These are phyloP conservation scores for Onychostruthus taczanowskii DNA, from an alignment of 2,113 vertebrate genomes.

Conservation along the genomic window DNA sequence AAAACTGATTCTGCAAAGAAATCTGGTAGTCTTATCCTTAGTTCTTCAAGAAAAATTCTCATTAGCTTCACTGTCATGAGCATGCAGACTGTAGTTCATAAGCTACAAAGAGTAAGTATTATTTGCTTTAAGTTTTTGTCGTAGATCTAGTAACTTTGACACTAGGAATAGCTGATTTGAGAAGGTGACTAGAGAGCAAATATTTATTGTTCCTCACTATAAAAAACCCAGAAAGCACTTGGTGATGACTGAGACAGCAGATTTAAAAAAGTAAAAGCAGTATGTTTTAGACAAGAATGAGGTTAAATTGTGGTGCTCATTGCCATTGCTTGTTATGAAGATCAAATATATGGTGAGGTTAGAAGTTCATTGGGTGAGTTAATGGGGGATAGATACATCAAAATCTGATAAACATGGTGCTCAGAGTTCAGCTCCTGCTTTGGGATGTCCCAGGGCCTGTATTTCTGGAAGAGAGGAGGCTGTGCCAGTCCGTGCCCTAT, in stretches of 20 bases:
- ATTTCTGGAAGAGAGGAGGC: background rate
- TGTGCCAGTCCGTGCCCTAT: fast-evolving
- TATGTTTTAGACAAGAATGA: background rate
- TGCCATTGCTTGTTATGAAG: background rate
- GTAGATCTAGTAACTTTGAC: background rate
- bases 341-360: background rate
- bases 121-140: background rate
- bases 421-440: background rate
- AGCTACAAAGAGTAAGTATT: background rate
- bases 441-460: background rate
- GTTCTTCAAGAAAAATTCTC: constrained; percentile 13
- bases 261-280: background rate
- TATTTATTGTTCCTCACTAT: background rate
- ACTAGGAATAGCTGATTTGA: background rate
- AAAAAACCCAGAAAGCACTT: background rate
- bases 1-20: constrained; percentile 27
- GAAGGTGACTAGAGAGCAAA: background rate
- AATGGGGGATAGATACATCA: background rate
- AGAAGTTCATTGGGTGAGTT: background rate
- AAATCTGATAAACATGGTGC: background rate
- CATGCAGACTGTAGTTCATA: background rate
- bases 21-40: background rate
- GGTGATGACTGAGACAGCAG: background rate
- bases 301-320: background rate
- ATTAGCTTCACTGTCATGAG: constrained; percentile 5